phyloP scores from a whole-genome alignment of 2,797 vertebrate species.

The Gadopsis bispinosus region DNA sequence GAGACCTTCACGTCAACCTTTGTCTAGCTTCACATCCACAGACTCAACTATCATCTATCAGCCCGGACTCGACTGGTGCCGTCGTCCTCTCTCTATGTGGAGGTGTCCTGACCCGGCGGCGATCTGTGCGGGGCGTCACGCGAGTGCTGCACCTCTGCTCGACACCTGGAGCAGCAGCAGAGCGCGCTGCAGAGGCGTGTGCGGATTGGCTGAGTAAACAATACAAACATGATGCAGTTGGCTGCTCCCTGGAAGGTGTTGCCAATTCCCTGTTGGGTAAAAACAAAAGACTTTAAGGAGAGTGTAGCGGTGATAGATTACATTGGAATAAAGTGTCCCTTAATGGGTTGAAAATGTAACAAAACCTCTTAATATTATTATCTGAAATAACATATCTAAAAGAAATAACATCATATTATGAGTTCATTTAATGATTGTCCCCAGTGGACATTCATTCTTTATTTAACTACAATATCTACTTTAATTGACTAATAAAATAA shows the following conservation, averaged over 20 bases:
- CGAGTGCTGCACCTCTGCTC: neutral
- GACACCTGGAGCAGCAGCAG: slow-evolving; percentile 77
- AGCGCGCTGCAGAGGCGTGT: slow-evolving; percentile 81
- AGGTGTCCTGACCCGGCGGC: slow-evolving; percentile 29
- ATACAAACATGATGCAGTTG: slow-evolving; percentile 95
- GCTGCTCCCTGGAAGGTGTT: slow-evolving; percentile 97
- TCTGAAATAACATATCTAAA: neutral
- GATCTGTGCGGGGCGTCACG: slow-evolving; percentile 11
- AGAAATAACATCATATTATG: neutral
- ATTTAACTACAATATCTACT: neutral
- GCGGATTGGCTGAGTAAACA: slow-evolving; percentile 89
- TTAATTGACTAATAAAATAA: neutral
- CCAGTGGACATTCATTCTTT: neutral
- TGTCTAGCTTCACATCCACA: slow-evolving; percentile 17
- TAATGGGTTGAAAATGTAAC: neutral
- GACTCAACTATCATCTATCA: slow-evolving; percentile 50
- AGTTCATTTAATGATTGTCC: neutral
- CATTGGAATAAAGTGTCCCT: neutral
- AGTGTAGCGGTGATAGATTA: neutral
- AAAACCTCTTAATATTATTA: neutral
- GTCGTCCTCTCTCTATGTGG: slow-evolving; percentile 50
- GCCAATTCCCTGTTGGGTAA: slow-evolving; percentile 89
- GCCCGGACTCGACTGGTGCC: slow-evolving; percentile 7
- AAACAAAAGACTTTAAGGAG: neutral
- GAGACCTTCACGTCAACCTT: slow-evolving; percentile 5